Evolutionary conservation across 1,140 invertebrate species (phyloP).

Genomic region (Rhopalosiphum padi): DNA sequence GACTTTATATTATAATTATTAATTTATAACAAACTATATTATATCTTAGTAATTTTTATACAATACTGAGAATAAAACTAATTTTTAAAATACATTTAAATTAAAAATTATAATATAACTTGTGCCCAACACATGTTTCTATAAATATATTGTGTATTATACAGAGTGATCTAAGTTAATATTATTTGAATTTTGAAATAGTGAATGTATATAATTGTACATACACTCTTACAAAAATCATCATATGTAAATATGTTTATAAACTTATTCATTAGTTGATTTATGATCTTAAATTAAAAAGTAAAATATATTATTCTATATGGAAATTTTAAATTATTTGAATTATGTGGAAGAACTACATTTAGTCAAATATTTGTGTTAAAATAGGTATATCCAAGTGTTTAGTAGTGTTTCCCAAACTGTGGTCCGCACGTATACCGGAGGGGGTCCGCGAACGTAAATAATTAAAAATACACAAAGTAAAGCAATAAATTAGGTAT

Average conservation of each 20-base stretch:
- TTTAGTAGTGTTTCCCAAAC: no score
- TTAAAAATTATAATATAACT: neutral
- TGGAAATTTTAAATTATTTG: neutral
- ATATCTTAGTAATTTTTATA: neutral
- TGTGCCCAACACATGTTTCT: neutral
- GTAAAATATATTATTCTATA: neutral
- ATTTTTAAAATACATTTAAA: neutral
- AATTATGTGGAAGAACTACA: neutral
- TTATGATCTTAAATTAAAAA: neutral
- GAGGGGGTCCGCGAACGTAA: no score
- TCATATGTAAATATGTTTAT: neutral
- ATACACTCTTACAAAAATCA: neutral
- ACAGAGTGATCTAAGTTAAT: neutral
- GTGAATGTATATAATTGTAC: neutral
- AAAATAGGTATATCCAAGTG: neutral
- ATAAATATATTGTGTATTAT: neutral
- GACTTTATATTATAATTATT: neutral
- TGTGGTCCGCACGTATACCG: no score
- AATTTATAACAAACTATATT: neutral
- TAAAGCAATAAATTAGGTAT: no score
- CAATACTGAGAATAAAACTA: neutral
- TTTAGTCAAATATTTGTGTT: neutral
- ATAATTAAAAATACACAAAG: no score
- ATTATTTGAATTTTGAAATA: neutral
- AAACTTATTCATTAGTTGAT: neutral